Evolutionary conservation across 2,888 invertebrate genomes (phyloP), one percentile per base, ranked within the genome.

Genomic region (Cheilosia impressa): DNA sequence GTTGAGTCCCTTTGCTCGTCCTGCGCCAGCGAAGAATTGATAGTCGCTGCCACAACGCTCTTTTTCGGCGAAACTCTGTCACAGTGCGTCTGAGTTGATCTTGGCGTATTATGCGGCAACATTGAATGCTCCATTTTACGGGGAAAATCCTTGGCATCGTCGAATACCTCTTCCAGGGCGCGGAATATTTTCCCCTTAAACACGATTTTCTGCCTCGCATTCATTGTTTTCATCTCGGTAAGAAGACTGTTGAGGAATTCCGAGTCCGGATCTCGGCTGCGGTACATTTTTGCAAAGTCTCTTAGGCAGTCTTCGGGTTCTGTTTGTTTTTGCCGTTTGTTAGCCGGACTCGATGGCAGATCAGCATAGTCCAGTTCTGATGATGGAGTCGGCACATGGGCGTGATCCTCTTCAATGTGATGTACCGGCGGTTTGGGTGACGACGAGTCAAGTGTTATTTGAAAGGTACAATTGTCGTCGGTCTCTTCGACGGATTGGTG

Each of bases 141-240:
- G 9, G 89, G 89, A 69, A 89, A 89, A 71, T 89, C 89, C 27
- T 82, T 69, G 2, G 62, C 63, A 50, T 87, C 88, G 27, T 87
- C 89, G 55, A 90, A 91, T 10, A 91, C 90, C 65, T 91, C 90
- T n/a, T 89, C 88, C 4, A 91, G 80, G 9, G 89, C 87, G 53
- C 90, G 90, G 53, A 91, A 91, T 0, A 91, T 89, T 58, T 91
- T 90, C 0, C 90, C 89, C 66, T 91, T 91, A 65, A 91, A 91
- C 13, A 88, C 83, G 0, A 91, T 89, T 52, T 91, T 91, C 79
- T 91, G 91, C 10, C 89, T 89, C 19, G 90, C 89, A 68, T 90
- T 89, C 92, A 91, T 91, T 10, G 88, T 88, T 24, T 89, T 89
- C 89, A 91, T 91, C 87, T 91, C 91, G 60, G 91, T 91, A 9